Conservation (phyloP, 1,140 invertebrate genomes). For the Drosophila aff. region DNA sequence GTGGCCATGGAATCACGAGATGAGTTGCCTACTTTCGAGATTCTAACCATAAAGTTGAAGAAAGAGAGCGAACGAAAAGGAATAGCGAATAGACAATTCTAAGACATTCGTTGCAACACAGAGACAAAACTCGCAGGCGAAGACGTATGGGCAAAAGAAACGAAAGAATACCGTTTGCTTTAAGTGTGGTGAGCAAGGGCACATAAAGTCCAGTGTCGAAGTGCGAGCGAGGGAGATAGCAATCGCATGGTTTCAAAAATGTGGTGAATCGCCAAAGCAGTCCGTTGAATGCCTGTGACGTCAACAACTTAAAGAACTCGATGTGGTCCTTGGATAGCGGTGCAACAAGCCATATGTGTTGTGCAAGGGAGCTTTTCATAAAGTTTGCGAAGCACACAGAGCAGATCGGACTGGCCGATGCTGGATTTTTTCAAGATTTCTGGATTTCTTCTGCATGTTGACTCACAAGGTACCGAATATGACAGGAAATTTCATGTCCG, state of each 20-base stretch:
- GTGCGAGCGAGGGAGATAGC: not conserved
- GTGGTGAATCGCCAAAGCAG: not conserved
- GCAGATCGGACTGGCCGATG: too few relatives aligned
- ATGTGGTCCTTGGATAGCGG: not conserved
- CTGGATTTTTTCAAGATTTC: too few relatives aligned
- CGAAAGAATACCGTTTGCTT: too few relatives aligned
- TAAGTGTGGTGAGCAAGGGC: not conserved
- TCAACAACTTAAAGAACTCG: not conserved
- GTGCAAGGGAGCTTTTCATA: not conserved
- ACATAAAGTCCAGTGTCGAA: not conserved
- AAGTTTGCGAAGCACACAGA: too few relatives aligned
- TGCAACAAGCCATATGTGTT: not conserved
- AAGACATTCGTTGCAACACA: not conserved
- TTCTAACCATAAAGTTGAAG: not conserved
- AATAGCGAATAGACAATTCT: not conserved
- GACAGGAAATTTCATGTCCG: too few relatives aligned
- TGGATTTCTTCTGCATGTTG: too few relatives aligned
- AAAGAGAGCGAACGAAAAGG: constrained; percentile 10
- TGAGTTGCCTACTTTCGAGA: not conserved
- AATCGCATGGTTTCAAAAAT: not conserved
- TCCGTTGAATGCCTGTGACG: not conserved
- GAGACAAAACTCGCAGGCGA: too few relatives aligned
- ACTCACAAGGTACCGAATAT: too few relatives aligned
- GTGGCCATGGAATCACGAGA: not conserved
- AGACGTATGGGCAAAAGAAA: too few relatives aligned